Evolutionary conservation across 1,140 invertebrate genomes (phyloP), one percentile per base, ranked within the genome.

Genomic region (Drosophila pectinifera): DNA sequence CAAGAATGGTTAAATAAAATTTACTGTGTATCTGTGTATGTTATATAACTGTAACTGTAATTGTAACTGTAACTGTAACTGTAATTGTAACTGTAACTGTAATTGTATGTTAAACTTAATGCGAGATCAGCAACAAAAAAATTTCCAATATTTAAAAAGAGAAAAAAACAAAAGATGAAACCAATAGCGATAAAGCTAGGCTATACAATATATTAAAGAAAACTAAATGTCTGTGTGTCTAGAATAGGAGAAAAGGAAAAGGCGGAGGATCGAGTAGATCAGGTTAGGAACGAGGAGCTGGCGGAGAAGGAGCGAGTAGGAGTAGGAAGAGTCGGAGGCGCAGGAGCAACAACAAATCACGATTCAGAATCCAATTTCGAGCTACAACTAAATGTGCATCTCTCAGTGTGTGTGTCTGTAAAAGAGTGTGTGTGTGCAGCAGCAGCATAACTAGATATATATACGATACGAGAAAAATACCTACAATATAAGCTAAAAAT

Each of bases 311-410:
- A 49, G 46, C 26, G 22, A 28, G 28, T 34, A 57, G 38, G 31
- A 34, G 45, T 36, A 39, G 39, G 1, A 34, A 39, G 48, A 34
- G 48, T 26, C 28, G 48, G 48, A 51, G 48, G 28, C 28, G 6
- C 31, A 65, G 31, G 7, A 73, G 56, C 38, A 57, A 31, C 26
- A 38, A 16, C 39, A 63, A 51, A 78, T 41, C 22, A 14, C 14
- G 26, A 51, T 51, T 51, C 43, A 18, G 67, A 70, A 70, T 41
- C 68, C 24, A 57, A 48, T 74, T 70, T 75, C 73, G 58, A 84
- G 64, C 80, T 75, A 55, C 3, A 42, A 70, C 70, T 84, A 78
- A 82, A 22, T 79, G 70, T 83, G 80, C 78, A 84, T 75, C 75
- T 80, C 80, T 83, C 80, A 62, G 28, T 62, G 57, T 63, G 55